These are phyloP conservation scores for Watsonalla cultraria DNA, from an alignment of 2,888 invertebrate genomes.

Conservation along the genomic window DNA sequence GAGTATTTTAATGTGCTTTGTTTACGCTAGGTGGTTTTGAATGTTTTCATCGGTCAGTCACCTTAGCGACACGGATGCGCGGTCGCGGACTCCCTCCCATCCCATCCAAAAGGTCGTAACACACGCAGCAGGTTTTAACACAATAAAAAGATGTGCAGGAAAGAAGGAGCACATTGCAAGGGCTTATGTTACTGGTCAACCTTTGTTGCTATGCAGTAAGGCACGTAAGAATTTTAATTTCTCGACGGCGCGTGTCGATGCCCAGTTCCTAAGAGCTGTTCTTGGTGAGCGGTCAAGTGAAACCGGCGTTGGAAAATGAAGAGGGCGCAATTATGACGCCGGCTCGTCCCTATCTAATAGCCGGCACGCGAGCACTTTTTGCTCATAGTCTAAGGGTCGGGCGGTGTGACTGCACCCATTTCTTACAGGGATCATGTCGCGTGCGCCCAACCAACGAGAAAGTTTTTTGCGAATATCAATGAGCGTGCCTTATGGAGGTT, in stretches of 20 bases:
- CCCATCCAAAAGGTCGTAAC: conserved; percentile 40
- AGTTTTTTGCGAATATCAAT: conserved; percentile 56
- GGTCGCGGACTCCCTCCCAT: conserved; percentile 20
- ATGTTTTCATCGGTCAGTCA: conserved; percentile 62
- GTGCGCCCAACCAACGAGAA: conserved; percentile 45
- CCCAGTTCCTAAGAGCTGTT: conserved; percentile 54
- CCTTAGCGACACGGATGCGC: conserved; percentile 61
- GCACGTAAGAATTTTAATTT: conserved; percentile 34
- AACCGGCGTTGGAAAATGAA: conserved; percentile 26
- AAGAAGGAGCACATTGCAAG: conserved; percentile 26
- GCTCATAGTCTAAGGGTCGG: conserved; percentile 19
- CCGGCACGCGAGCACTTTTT: conserved; percentile 70
- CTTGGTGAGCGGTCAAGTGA: conserved; percentile 56
- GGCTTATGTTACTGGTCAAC: conserved; percentile 28
- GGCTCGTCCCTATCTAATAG: conserved; percentile 62
- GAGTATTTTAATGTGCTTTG: conserved; percentile 32
- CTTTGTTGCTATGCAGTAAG: conserved; percentile 40
- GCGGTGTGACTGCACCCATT: conserved; percentile 55
- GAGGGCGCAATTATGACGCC: conserved; percentile 46
- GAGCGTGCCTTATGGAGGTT: conserved; percentile 62
- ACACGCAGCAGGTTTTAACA: conserved; percentile 44
- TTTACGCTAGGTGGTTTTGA: conserved; percentile 54
- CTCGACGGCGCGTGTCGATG: conserved; percentile 57
- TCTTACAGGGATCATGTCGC: conserved; percentile 44
- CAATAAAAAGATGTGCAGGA: conserved; percentile 45